These are phyloP conservation scores for Macrochelys suwanniensis DNA, from an alignment of 2,797 vertebrate genomes.

Conservation along the genomic window DNA sequence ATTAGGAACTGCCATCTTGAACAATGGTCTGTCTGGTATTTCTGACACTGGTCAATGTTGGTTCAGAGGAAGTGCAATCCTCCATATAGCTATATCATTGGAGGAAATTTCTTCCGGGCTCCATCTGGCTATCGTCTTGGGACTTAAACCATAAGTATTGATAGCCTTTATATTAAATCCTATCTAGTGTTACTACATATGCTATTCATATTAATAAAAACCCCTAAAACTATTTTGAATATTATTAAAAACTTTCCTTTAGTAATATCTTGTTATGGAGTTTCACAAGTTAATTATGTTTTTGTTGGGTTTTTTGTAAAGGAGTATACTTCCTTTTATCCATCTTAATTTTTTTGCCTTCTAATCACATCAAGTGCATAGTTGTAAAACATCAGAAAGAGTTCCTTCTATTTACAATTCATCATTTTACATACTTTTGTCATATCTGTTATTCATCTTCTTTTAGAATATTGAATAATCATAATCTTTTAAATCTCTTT, in stretches of 20 bases:
- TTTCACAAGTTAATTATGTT: conserved; percentile 42
- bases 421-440: conserved; percentile 59
- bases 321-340: conserved; percentile 35
- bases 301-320: neutral
- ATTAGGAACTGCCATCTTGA: neutral
- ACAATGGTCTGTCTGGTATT: neutral
- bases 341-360: neutral
- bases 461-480: conserved; percentile 42
- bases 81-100: neutral
- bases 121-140: conserved; percentile 32
- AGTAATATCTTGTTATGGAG: neutral
- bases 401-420: neutral
- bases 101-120: neutral
- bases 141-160: conserved; percentile 24
- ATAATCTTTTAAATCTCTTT: conserved; percentile 69
- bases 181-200: conserved; percentile 33
- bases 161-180: conserved; percentile 66
- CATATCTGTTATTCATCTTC: conserved; percentile 5
- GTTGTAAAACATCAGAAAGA: neutral
- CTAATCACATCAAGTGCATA: conserved; percentile 11
- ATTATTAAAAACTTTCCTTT: conserved; percentile 25
- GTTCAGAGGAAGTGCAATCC: conserved; percentile 10
- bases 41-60: neutral
- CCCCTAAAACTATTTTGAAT: conserved; percentile 24
- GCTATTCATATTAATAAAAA: neutral